These are phyloP conservation scores for Metacarcinus magister DNA, from an alignment of 2,888 invertebrate species.

Conservation along the genomic window DNA sequence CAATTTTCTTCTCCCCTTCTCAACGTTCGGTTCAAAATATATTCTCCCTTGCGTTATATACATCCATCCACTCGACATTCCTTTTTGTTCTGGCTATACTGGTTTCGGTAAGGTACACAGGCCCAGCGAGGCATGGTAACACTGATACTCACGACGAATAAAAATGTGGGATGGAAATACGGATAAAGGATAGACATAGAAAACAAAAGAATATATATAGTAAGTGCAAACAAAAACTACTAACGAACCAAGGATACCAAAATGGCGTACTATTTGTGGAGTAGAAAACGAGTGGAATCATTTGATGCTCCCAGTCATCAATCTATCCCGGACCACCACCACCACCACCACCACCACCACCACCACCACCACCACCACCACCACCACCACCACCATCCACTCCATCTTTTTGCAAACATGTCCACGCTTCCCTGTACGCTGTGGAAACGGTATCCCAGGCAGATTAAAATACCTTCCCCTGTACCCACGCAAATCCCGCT, in stretches of 20 bases:
- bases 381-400: not conserved
- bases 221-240: not conserved
- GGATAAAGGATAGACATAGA: not conserved
- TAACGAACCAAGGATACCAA: not conserved
- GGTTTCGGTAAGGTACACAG: not conserved
- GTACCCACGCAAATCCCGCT: not conserved
- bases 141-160: not conserved
- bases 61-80: not conserved
- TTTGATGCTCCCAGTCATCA: not conserved
- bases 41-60: not conserved
- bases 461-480: not conserved
- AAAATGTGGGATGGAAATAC: not conserved
- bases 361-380: not conserved
- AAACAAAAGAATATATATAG: not conserved
- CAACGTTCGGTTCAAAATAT: not conserved
- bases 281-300: constrained; percentile 7
- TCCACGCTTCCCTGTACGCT: not conserved
- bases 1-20: not conserved
- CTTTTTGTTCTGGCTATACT: not conserved
- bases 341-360: not conserved
- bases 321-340: not conserved
- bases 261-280: not conserved
- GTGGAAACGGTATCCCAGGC: constrained; percentile 26
- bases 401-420: not conserved
- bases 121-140: not conserved